A percentile compares a stretch with the other conserved stretches of the same genome.
Conservation (phyloP, 2,888 invertebrate genomes). For the Notodonta dromedarius region DNA sequence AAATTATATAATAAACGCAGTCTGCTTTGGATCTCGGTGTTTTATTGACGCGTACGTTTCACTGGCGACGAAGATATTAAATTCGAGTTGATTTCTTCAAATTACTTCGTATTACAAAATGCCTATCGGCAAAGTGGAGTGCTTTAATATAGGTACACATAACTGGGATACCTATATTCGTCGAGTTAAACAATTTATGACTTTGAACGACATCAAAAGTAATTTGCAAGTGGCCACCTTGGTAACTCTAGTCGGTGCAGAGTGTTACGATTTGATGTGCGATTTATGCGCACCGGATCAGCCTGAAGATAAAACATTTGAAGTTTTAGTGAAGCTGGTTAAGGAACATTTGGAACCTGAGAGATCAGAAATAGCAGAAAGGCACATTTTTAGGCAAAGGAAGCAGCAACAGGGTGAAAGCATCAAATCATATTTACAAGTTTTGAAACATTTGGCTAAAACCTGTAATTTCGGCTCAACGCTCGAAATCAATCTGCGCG, state of each 20-base stretch:
- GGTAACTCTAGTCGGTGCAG: constrained; percentile 25
- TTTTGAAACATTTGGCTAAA: constrained; percentile 16
- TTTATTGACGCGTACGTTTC: too few species aligned
- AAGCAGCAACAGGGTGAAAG: constrained; percentile 16
- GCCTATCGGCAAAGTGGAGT: constrained; percentile 32
- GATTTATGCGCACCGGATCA: constrained; percentile 36
- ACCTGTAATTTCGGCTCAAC: constrained; percentile 28
- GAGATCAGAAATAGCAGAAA: constrained; percentile 32
- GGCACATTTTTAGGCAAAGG: constrained; percentile 31
- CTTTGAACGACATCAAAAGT: constrained; percentile 28
- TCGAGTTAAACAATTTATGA: constrained; percentile 29
- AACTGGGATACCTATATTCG: constrained; percentile 29
- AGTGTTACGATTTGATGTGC: constrained; percentile 25
- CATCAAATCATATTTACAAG: constrained; percentile 13
- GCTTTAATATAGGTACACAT: constrained; percentile 20
- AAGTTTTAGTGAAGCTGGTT: constrained; percentile 22
- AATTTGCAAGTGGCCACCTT: constrained; percentile 26
- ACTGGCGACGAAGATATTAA: too few species aligned
- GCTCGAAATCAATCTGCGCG: constrained; percentile 26
- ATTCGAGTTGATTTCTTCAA: not conserved
- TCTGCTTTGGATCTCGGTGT: too few species aligned
- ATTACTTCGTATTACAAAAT: constrained; percentile 13
- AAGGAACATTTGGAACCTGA: constrained; percentile 29
- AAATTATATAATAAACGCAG: too few species aligned
- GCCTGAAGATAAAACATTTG: constrained; percentile 25